Conservation (phyloP, 1,140 invertebrate species). For the Bombus difficillimus region DNA sequence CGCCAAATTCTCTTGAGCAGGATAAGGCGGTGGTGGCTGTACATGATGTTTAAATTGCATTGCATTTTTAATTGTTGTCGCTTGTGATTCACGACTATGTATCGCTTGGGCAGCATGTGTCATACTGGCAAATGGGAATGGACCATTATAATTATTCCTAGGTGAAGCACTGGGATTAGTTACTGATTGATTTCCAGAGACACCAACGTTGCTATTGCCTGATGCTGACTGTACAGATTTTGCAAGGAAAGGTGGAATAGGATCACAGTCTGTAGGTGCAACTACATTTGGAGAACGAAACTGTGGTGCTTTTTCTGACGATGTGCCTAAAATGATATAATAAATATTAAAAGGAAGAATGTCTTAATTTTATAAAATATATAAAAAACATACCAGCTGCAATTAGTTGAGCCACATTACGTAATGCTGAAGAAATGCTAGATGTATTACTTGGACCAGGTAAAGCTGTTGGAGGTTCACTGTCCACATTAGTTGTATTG, state of each 20-base stretch:
- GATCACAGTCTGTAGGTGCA: conserved; percentile 89
- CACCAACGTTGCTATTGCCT: conserved; percentile 65
- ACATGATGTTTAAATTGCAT: conserved; percentile 81
- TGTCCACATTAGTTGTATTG: conserved; percentile 69
- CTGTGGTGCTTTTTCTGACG: conserved; percentile 79
- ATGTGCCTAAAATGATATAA: conserved; percentile 75
- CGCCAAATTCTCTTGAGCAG: conserved; percentile 75
- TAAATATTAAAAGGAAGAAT: not conserved
- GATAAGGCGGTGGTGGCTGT: conserved; percentile 81
- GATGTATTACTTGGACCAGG: conserved; percentile 80
- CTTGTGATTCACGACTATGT: conserved; percentile 81
- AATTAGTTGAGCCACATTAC: conserved; percentile 81
- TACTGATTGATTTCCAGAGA: conserved; percentile 67
- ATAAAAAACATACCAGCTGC: conserved; percentile 73
- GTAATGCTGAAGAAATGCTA: conserved; percentile 77
- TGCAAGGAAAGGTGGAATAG: conserved; percentile 82
- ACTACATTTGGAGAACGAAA: conserved; percentile 93
- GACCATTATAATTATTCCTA: conserved; percentile 84
- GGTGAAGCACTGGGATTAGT: conserved; percentile 71
- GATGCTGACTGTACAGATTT: conserved; percentile 75
- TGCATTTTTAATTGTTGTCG: conserved; percentile 77
- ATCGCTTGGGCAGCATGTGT: conserved; percentile 89
- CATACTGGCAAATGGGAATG: conserved; percentile 95
- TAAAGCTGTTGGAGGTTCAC: conserved; percentile 73
- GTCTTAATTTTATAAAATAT: not conserved